Evolutionary conservation across 1,140 invertebrate species (phyloP), one percentile per base, ranked within the genome.

Genomic region (Zeugodacus cucurbitae): DNA sequence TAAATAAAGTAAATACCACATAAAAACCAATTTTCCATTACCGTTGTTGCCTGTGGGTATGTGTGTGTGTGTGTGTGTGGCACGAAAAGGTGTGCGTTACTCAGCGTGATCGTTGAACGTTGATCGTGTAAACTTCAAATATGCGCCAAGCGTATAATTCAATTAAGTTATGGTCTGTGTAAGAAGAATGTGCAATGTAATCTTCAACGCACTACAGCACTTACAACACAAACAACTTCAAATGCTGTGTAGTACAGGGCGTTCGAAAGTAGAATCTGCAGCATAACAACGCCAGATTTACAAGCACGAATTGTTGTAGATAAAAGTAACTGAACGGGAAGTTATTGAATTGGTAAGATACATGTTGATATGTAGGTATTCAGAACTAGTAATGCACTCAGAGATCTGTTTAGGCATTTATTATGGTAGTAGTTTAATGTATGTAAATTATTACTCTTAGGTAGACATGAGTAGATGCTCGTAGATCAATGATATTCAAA

Each of bases 71-170:
- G n/a, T 32, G 26, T 54, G 48, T 54, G 29, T 17, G 62, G 29
- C 26, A 67, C 14, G 48, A 32, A 29, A 29, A 34, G 26, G 62
- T 67, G 62, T 34, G 62, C 26, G 62, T 11, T 32, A 67, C 62
- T 29, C 62, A 67, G 26, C 62, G 14, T 67, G 62, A 67, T 67
- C 62, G 62, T 3, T 67, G 62, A 67, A 32, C 62, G 62, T 3
- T 32, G 62, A 67, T 67, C 62, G 62, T 67, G 62, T 34, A 67
- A 67, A 67, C 62, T 67, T 67, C 62, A 67, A 67, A 67, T 67
- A 32, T 67, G 11, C 62, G 29, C 62, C 62, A 67, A 67, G 62
- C 62, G 62, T 67, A 67, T 67, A 67, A 67, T 67, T 67, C 62
- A 67, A 67, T 67, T 67, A 67, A 67, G 62, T 67, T 67, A 67